These are phyloP conservation scores for Blastomussa wellsi DNA, from an alignment of 92 coral and sea anemone genomes.

Conservation along the genomic window DNA sequence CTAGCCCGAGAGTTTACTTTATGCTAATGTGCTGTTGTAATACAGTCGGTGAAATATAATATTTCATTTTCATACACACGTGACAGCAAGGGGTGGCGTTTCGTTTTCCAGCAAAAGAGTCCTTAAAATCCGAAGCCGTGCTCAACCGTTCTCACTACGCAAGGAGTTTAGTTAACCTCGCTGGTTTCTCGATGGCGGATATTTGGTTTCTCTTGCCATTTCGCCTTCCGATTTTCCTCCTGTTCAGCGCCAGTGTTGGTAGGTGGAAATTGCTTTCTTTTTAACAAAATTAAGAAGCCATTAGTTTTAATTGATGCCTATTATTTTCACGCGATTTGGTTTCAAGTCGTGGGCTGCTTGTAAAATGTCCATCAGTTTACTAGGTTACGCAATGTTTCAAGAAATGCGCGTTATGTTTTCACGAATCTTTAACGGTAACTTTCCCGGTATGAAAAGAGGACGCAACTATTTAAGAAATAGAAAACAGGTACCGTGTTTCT, in stretches of 20 bases:
- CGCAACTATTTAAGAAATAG: too few species aligned
- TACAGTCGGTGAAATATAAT: background rate
- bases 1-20: too few species aligned
- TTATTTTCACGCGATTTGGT: background rate
- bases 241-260: background rate
- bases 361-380: too few species aligned
- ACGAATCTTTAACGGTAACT: too few species aligned
- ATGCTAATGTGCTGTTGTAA: background rate
- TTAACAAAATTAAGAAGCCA: background rate
- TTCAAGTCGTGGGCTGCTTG: background rate
- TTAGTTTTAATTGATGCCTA: background rate
- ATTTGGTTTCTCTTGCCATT: background rate
- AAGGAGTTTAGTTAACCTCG: background rate
- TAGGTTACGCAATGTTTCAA: too few species aligned
- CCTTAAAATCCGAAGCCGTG: background rate
- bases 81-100: background rate
- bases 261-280: background rate
- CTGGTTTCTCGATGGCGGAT: background rate
- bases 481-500: too few species aligned
- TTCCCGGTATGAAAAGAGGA: too few species aligned
- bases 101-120: conserved; percentile 15
- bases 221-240: background rate
- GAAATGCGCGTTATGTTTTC: too few species aligned
- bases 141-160: background rate
- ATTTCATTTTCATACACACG: conserved; percentile 23